These are phyloP conservation scores for Orthosia gracilis DNA, from an alignment of 2,888 invertebrate genomes.

Conservation along the genomic window DNA sequence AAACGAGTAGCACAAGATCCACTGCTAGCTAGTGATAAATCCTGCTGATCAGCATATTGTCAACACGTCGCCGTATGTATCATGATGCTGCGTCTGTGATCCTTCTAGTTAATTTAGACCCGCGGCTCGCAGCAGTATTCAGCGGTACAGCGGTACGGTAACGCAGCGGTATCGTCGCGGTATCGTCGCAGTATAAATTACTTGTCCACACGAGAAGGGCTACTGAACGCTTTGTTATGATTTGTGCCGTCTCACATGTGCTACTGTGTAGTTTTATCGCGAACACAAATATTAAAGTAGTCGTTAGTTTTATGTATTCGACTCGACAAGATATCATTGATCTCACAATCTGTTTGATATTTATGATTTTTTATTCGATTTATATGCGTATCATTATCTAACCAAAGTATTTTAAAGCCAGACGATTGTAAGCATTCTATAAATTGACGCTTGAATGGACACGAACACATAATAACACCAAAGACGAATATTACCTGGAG, in stretches of 20 bases:
- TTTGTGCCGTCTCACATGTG: slow-evolving; percentile 8
- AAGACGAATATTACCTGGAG: neutral
- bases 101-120: slow-evolving; percentile 79
- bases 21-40: slow-evolving; percentile 29
- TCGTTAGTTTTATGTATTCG: too few relatives aligned
- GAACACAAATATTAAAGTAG: neutral
- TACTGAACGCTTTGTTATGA: neutral
- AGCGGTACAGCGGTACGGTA: slow-evolving; percentile 9
- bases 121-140: slow-evolving; percentile 66
- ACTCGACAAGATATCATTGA: too few relatives aligned
- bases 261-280: slow-evolving; percentile 1
- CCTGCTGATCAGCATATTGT: slow-evolving; percentile 29
- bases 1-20: slow-evolving; percentile 24
- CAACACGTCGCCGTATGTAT: slow-evolving; percentile 30
- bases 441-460: too few relatives aligned
- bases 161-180: slow-evolving; percentile 35
- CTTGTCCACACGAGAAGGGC: slow-evolving; percentile 31
- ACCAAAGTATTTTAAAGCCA: too few relatives aligned
- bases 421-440: too few relatives aligned
- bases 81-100: slow-evolving; percentile 38
- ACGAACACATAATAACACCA: neutral
- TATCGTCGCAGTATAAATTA: slow-evolving; percentile 35
- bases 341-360: too few relatives aligned
- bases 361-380: too few relatives aligned
- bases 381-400: too few relatives aligned